Evolutionary conservation across 2,113 vertebrate genomes (phyloP).

Genomic region (Acrocephalus kingi): DNA sequence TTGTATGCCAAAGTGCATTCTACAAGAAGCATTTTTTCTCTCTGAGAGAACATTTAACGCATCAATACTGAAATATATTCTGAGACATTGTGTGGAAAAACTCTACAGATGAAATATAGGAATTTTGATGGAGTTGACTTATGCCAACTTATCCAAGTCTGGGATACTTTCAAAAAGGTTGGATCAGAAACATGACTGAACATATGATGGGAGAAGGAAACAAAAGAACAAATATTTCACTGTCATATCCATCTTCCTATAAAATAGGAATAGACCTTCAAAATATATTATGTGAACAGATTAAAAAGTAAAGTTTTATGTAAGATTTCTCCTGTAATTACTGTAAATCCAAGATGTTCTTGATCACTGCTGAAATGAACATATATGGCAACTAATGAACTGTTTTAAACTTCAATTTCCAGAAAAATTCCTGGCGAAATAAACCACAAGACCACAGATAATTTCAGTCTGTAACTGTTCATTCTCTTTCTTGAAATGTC

Average conservation of each 20-base stretch:
- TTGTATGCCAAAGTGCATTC: background rate
- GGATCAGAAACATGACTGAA: background rate
- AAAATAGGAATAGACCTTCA: background rate
- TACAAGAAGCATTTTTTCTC: background rate
- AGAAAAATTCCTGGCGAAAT: background rate
- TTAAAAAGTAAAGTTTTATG: background rate
- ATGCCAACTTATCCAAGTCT: background rate
- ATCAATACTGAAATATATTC: background rate
- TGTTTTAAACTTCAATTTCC: background rate
- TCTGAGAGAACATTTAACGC: background rate
- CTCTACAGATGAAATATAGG: background rate
- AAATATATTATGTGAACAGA: background rate
- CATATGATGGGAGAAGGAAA: background rate
- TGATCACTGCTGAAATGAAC: background rate
- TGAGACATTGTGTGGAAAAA: background rate
- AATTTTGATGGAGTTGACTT: background rate
- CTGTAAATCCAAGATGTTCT: background rate
- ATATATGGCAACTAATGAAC: background rate
- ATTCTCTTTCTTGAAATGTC: background rate
- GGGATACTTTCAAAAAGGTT: background rate
- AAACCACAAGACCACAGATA: background rate
- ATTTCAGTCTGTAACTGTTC: background rate
- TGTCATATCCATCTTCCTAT: background rate
- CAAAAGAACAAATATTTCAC: background rate
- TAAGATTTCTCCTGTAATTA: background rate